These are phyloP conservation scores for Sphaerophoria taeniata DNA, from an alignment of 2,888 invertebrate genomes.

Conservation along the genomic window DNA sequence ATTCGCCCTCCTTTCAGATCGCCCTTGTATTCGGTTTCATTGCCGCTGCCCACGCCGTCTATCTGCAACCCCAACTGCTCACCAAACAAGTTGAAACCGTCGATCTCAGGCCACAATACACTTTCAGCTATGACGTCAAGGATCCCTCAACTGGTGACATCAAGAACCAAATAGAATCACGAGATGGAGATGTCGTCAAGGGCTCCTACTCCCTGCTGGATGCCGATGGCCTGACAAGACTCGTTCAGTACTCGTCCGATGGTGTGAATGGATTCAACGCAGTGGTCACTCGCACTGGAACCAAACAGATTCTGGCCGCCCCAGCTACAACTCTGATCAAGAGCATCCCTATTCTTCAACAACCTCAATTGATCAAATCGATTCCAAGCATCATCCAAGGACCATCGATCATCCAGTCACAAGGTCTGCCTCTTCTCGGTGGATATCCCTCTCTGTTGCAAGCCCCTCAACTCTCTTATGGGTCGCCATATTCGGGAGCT, in stretches of 20 bases:
- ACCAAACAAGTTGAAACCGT: slow-evolving; percentile 33
- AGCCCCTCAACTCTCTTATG: slow-evolving; percentile 30
- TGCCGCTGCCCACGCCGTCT: slow-evolving; percentile 6
- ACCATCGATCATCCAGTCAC: slow-evolving; percentile 1
- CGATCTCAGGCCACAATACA: slow-evolving; percentile 40
- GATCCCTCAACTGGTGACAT: slow-evolving; percentile 43
- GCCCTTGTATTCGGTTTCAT: not conserved
- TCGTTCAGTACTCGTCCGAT: slow-evolving; percentile 75
- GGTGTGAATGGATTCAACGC: slow-evolving; percentile 75
- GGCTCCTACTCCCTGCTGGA: slow-evolving; percentile 74
- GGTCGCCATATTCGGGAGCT: slow-evolving; percentile 23
- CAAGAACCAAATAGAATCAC: slow-evolving; percentile 42
- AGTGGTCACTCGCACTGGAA: slow-evolving; percentile 60
- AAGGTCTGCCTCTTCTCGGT: slow-evolving; percentile 11
- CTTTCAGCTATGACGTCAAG: slow-evolving; percentile 43
- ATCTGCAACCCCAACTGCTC: slow-evolving; percentile 11
- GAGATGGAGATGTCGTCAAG: slow-evolving; percentile 57
- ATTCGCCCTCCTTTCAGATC: not conserved
- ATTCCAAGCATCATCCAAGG: slow-evolving; percentile 30
- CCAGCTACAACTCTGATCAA: slow-evolving; percentile 29
- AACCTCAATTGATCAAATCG: slow-evolving; percentile 10
- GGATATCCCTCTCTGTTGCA: slow-evolving; percentile 23
- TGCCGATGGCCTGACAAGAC: slow-evolving; percentile 74
- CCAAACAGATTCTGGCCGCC: slow-evolving; percentile 17
- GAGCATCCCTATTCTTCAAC: slow-evolving; percentile 23